Base-by-base conservation (phyloP, 2,797 vertebrate species). In the Glossophaga mutica region DNA sequence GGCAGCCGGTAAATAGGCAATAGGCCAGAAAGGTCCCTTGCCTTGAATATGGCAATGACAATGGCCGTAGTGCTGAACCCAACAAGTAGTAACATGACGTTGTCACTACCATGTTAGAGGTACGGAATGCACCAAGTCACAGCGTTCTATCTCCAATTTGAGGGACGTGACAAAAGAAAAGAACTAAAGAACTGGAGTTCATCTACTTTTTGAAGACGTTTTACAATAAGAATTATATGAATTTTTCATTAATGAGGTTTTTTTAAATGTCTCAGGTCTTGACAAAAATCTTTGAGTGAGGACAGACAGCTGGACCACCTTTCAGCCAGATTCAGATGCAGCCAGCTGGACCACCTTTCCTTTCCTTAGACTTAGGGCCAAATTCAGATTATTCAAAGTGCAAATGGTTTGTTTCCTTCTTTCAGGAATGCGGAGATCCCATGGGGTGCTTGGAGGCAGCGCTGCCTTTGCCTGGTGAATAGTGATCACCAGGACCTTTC, bases 401-500 rank as follows among this genome's bases (percentile, higher is more conserved):
- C 32, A 10, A 4, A 21, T 26, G 9, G 1, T 5, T 77, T 39
- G 2, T 11, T 29, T 87, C 1, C 21, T 52, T 42, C 26, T 14
- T 29, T 32, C 42, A 55, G 9, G 34, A 77, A 21, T 21, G 19
- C 19, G 71, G 5, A 90, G 22, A 29, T 4, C 12, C n/a, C 32
- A 15, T 1, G 1, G 14, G 37, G 21, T 1, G 0, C 6, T 5
- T 15, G 85, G 8, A 37, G 1, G 11, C 32, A 26, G 62, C 19
- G 0, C 16, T 22, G 9, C 52, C 37, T 46, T 46, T 57, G 5
- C 2, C 8, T 34, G 39, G 11, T 26, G 26, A 76, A 9, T 19
- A 14, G 70, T 9, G 32, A 44, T n/a, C 7, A 19, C 16, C 10
- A 6, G 4, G 24, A 48, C 9, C 9, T 65, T 81, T 55, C n/a